Conservation (phyloP, 2,888 invertebrate species). For the Cosmopolites sordidus region DNA sequence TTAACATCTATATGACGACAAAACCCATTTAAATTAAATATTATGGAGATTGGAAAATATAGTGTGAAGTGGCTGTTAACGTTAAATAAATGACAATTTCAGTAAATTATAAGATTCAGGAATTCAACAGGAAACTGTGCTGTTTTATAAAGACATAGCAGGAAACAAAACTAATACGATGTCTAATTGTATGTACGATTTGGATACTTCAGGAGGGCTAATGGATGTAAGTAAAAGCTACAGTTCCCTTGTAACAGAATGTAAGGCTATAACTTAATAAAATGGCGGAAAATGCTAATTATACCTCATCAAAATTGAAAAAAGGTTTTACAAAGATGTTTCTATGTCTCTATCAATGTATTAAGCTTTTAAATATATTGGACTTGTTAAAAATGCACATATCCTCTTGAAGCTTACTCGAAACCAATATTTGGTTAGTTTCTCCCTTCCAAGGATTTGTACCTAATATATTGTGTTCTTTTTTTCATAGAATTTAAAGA, state of each 20-base stretch:
- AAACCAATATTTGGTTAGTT: too few relatives aligned
- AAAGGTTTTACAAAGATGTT: too few relatives aligned
- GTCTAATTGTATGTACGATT: conserved; percentile 55
- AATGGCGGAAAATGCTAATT: conserved; percentile 33
- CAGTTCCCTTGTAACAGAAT: conserved; percentile 23
- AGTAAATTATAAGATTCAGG: too few relatives aligned
- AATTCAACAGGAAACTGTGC: neutral
- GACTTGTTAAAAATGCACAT: too few relatives aligned
- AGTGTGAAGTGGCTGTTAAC: conserved; percentile 6
- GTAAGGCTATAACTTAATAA: conserved; percentile 24
- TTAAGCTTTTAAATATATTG: too few relatives aligned
- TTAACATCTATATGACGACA: too few relatives aligned
- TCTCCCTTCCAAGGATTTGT: too few relatives aligned
- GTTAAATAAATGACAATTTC: conserved; percentile 9
- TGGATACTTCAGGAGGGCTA: conserved; percentile 73
- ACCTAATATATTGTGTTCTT: too few relatives aligned
- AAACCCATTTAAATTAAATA: too few relatives aligned
- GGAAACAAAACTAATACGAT: conserved; percentile 7
- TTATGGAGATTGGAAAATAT: neutral
- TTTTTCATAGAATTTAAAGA: too few relatives aligned
- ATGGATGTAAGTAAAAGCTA: conserved; percentile 70
- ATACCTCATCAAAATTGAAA: conserved; percentile 3
- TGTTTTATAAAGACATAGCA: neutral
- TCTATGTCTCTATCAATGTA: too few relatives aligned
- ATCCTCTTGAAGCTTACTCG: too few relatives aligned